Base-by-base conservation (phyloP, 1,140 invertebrate genomes). In the Ceratoteleas bidentatus region DNA sequence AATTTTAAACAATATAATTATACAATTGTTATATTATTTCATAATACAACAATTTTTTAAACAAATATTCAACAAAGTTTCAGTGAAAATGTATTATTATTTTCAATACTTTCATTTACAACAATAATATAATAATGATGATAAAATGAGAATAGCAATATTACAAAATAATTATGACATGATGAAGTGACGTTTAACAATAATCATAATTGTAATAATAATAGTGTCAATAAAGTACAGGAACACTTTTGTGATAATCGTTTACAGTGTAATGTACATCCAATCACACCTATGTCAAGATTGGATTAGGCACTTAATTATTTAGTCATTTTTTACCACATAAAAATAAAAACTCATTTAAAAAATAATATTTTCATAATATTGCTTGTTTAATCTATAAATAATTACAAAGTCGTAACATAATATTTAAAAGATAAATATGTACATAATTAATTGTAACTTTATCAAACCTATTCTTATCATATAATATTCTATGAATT, bases 71-170 rank as follows among this genome's bases (percentile, higher is more conserved):
- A 15, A 3, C 1, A 61, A 56, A 50, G 36, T 84, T 90, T 79
- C 86, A 87, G 87, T 90, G 89, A 91, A 90, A 91, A 90, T 85
- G 88, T 87, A 87, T 90, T 90, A 89, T 90, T 90, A 90, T 90
- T 89, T 81, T 89, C 85, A 90, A 89, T 90, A 88, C 85, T 89
- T 89, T 90, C 85, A 85, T 89, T 89, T 90, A 90, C 87, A 90
- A 88, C 89, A 89, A 90, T 89, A 74, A 72, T 72, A 70, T 88
- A 75, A 79, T 81, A 74, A 75, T 74, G 65, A 75, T 68, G 61
- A 15, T 75, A 76, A 70, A 70, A 81, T 70, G 58, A 69, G 74
- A 74, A 47, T 33, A 75, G 43, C 70, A 81, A 47, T 76, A 76
- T 69, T 81, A 74, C 60, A 76, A 76, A 81, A 76, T 74, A 72